Evolutionary conservation across 23 tunicate species (phyloP).

Genomic region (Clavelina lepadiformis): DNA sequence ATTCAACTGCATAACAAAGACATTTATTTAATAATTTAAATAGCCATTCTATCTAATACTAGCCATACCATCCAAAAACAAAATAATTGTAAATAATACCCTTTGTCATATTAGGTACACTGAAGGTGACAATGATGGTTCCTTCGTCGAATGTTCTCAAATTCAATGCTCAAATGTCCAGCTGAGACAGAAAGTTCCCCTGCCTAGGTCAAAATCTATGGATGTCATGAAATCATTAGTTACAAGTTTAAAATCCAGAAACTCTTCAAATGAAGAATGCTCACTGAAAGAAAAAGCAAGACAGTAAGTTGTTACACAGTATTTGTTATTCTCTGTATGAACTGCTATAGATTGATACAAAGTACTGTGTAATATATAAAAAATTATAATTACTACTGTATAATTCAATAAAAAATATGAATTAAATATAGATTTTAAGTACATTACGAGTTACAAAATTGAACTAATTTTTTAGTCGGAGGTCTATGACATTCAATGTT

Average conservation of each 20-base stretch:
- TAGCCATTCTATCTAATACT: no score
- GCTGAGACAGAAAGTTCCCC: neutral
- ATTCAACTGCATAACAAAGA: no score
- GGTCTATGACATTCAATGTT: conserved; percentile 14
- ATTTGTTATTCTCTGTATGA: neutral
- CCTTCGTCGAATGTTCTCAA: conserved; percentile 20
- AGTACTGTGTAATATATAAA: neutral
- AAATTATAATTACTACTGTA: neutral
- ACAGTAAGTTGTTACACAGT: conserved; percentile 18
- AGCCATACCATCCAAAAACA: no score
- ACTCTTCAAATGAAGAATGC: no score
- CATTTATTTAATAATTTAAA: no score
- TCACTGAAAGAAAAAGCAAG: conserved; percentile 13
- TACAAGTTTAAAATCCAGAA: neutral
- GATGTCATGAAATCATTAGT: conserved; percentile 28
- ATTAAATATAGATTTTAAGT: no score
- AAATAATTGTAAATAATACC: no score
- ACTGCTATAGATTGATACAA: neutral
- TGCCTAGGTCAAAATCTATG: conserved; percentile 26
- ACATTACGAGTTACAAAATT: no score
- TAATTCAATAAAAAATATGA: neutral
- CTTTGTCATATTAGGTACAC: no score
- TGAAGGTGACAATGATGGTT: conserved; percentile 20
- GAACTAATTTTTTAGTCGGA: conserved; percentile 4
- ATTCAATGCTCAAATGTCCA: neutral